Percentiles rank a stretch among this genome's conserved stretches.
These are phyloP conservation scores for Moxostoma hubbsi DNA, from an alignment of 2,797 vertebrate genomes.

Conservation along the genomic window DNA sequence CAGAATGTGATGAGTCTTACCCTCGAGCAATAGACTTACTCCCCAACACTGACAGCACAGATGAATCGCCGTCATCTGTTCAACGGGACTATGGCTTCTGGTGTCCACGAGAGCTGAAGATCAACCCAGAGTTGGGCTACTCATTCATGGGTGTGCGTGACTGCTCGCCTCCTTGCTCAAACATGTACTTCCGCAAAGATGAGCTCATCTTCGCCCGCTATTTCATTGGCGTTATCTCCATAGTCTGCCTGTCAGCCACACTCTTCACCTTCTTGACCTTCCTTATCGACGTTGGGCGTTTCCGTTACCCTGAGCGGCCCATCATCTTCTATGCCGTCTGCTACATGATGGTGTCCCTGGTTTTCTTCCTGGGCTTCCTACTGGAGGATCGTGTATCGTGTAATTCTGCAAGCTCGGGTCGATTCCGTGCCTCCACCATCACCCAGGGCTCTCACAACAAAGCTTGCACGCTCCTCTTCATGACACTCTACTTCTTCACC, in stretches of 20 bases:
- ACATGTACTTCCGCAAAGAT: conserved; percentile 93
- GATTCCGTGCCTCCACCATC: conserved; percentile 88
- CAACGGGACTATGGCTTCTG: conserved; percentile 95
- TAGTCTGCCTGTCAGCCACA: conserved; percentile 94
- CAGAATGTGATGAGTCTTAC: conserved; percentile 91
- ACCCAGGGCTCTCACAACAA: conserved; percentile 97
- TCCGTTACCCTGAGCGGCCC: conserved; percentile 93
- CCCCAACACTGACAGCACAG: conserved; percentile 79
- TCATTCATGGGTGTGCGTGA: conserved; percentile 90
- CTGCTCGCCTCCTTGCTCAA: conserved; percentile 94
- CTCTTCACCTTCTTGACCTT: conserved; percentile 97
- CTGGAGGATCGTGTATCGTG: conserved; percentile 91
- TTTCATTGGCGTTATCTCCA: conserved; percentile 95
- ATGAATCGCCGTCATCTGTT: conserved; percentile 80
- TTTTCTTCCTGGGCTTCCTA: conserved; percentile 95
- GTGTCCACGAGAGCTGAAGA: conserved; percentile 95
- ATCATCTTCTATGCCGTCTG: conserved; percentile 98
- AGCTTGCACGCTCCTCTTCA: conserved; percentile 95
- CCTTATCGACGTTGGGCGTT: conserved; percentile 93
- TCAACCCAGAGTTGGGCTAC: conserved; percentile 90
- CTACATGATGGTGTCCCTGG: conserved; percentile 98
- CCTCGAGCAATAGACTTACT: conserved; percentile 87
- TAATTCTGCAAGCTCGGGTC: conserved; percentile 84
- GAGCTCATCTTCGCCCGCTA: conserved; percentile 93
- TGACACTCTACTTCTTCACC: conserved; percentile 98